phyloP scores from a whole-genome alignment of 1,140 invertebrate genomes.

The Dendrolimus punctatus region DNA sequence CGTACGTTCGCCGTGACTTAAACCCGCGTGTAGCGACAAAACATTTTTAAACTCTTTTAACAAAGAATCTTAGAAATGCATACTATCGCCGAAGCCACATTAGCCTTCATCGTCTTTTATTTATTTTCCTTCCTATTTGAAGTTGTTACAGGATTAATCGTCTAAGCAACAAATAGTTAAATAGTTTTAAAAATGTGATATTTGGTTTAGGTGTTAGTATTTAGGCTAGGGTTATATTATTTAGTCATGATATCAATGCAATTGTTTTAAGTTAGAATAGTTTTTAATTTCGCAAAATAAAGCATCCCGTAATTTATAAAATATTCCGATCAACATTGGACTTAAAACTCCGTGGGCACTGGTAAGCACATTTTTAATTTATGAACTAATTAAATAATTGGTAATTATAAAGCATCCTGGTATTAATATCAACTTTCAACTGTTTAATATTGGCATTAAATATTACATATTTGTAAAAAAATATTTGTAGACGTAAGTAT shows the following conservation, averaged over 20 bases:
- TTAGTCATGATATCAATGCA: constrained; percentile 57
- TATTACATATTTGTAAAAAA: too few relatives aligned
- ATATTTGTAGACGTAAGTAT: too few relatives aligned
- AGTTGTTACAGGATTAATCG: constrained; percentile 56
- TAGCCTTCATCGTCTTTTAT: constrained; percentile 58
- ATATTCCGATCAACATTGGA: too few relatives aligned
- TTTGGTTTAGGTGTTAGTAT: constrained; percentile 24
- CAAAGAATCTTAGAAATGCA: constrained; percentile 54
- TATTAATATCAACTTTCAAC: too few relatives aligned
- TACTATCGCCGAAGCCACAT: constrained; percentile 58
- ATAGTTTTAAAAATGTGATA: constrained; percentile 44
- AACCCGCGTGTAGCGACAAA: constrained; percentile 18
- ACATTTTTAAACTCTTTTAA: constrained; percentile 21
- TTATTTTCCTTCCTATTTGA: constrained; percentile 62
- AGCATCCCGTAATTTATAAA: constrained; percentile 5
- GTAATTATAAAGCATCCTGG: too few relatives aligned
- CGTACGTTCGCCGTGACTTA: constrained; percentile 31
- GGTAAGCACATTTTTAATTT: too few relatives aligned
- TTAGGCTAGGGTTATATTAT: constrained; percentile 29
- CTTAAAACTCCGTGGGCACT: too few relatives aligned
- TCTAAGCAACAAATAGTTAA: constrained; percentile 26
- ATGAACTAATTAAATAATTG: too few relatives aligned
- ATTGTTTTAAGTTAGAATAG: constrained; percentile 19
- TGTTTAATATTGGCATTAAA: too few relatives aligned
- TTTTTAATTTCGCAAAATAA: constrained; percentile 8